Conservation (phyloP, 2,113 vertebrate genomes). For the Strix aluco region DNA sequence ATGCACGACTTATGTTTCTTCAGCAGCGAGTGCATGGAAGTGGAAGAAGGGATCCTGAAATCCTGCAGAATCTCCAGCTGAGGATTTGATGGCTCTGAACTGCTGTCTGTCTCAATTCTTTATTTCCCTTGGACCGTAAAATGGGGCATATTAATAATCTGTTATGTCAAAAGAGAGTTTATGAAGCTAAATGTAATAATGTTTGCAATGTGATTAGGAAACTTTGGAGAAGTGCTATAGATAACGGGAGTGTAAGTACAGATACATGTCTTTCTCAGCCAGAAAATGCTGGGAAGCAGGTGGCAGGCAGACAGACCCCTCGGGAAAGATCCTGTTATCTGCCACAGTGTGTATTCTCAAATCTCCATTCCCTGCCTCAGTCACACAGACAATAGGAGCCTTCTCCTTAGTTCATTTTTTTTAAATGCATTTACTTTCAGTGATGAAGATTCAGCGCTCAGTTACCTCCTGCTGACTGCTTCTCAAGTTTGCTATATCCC, state of each 20-base stretch:
- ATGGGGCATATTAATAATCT: conserved; percentile 3
- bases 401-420: background rate
- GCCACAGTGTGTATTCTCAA: background rate
- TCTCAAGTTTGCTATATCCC: background rate
- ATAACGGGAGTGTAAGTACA: background rate
- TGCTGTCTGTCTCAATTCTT: background rate
- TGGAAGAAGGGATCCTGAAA: conserved; percentile 19
- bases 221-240: background rate
- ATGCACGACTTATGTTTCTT: background rate
- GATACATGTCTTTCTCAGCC: background rate
- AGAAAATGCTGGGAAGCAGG: background rate
- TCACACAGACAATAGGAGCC: background rate
- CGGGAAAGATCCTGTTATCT: background rate
- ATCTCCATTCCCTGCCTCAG: background rate
- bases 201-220: background rate
- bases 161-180: background rate
- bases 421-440: background rate
- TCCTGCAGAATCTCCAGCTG: background rate
- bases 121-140: background rate
- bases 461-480: background rate
- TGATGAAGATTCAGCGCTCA: background rate
- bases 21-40: background rate
- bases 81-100: background rate
- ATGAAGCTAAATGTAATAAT: conserved; percentile 5
- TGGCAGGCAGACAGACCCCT: background rate